Conservation (phyloP, 2,797 vertebrate genomes). For the Chloroceryle amazona region DNA sequence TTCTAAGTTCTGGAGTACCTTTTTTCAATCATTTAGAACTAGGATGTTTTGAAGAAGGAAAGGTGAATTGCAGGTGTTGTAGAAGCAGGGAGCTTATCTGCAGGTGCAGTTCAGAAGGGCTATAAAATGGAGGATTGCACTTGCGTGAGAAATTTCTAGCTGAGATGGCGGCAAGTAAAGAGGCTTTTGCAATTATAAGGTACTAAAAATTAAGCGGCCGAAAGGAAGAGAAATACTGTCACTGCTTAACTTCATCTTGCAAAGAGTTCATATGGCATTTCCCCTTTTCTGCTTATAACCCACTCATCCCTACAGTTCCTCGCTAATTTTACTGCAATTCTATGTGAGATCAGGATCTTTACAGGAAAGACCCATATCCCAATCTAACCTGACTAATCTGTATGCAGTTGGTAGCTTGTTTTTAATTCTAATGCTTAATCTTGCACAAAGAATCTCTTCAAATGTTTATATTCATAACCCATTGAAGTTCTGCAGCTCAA, state of each 20-base stretch:
- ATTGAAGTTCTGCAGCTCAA: background rate
- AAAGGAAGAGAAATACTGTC: background rate
- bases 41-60: background rate
- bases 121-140: background rate
- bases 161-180: background rate
- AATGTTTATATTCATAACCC: background rate
- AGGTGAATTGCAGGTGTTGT: background rate
- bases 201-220: background rate
- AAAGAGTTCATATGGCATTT: accelerated
- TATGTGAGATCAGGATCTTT: background rate
- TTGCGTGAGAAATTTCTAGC: background rate
- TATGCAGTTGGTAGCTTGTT: background rate
- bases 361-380: background rate
- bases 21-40: background rate
- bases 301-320: background rate
- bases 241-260: background rate
- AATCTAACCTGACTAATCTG: background rate
- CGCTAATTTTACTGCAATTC: background rate
- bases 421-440: background rate
- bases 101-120: background rate
- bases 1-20: background rate
- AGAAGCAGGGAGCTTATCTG: background rate
- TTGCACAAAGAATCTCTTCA: background rate
- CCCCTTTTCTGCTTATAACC: background rate
- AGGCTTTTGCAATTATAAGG: background rate